phyloP scores from a whole-genome alignment of 2,113 vertebrate genomes.

The Oceanites oceanicus region DNA sequence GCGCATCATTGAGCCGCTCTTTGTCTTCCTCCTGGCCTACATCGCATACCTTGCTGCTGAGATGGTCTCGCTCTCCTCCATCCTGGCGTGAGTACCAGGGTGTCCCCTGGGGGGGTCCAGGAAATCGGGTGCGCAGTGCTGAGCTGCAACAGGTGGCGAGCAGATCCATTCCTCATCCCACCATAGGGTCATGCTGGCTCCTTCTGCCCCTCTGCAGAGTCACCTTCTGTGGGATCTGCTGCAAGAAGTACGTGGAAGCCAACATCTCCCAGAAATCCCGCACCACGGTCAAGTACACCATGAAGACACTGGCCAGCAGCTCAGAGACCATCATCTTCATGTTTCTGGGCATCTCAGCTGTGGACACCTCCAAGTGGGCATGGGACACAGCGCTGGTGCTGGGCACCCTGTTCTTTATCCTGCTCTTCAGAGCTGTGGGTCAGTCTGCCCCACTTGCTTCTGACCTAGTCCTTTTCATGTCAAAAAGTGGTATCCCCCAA shows the following conservation, averaged over 20 bases:
- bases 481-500: background rate
- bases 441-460: slow-evolving; percentile 21
- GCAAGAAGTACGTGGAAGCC: slow-evolving; percentile 97
- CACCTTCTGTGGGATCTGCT: slow-evolving; percentile 94
- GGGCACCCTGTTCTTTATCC: slow-evolving; percentile 92
- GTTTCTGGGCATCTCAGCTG: slow-evolving; percentile 93
- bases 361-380: slow-evolving; percentile 96
- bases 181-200: background rate
- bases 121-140: background rate
- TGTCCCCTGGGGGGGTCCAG: background rate
- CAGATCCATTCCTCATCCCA: background rate
- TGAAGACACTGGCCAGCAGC: slow-evolving; percentile 96
- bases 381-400: slow-evolving; percentile 94
- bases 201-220: slow-evolving; percentile 74
- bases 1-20: slow-evolving; percentile 95
- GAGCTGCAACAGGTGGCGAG: background rate
- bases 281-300: slow-evolving; percentile 95
- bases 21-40: slow-evolving; percentile 94
- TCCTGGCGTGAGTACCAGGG: slow-evolving; percentile 87
- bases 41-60: slow-evolving; percentile 94
- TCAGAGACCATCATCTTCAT: slow-evolving; percentile 98
- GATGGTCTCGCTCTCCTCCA: slow-evolving; percentile 92
- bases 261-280: slow-evolving; percentile 98
- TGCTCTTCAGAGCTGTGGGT: slow-evolving; percentile 93
- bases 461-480: background rate